phyloP scores from a whole-genome alignment of 2,797 vertebrate species.

The Chaetodon trifasciatus region DNA sequence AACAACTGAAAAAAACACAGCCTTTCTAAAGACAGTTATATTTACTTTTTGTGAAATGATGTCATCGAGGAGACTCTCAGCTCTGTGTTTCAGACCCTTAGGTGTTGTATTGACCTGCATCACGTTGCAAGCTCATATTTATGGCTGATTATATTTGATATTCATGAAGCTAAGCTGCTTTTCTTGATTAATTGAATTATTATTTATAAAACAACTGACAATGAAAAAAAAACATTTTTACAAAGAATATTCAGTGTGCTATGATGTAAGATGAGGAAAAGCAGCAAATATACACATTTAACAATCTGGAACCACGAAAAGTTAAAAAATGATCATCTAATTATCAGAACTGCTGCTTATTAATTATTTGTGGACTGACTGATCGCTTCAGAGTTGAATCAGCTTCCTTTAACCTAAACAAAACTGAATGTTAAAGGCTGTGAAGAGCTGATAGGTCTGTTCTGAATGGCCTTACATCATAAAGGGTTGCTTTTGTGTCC shows the following conservation, averaged over 20 bases:
- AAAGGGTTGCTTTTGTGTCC: constrained; percentile 32
- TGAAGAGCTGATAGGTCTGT: background rate
- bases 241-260: background rate
- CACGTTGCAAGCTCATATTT: background rate
- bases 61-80: background rate
- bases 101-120: constrained; percentile 20
- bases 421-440: background rate
- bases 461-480: background rate
- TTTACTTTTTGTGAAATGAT: background rate
- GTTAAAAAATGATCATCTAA: background rate
- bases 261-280: background rate
- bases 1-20: background rate
- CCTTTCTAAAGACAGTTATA: background rate
- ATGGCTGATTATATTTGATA: background rate
- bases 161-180: background rate
- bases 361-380: background rate
- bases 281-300: background rate
- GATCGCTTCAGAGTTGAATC: constrained; percentile 1
- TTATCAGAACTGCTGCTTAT: background rate
- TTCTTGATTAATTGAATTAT: background rate
- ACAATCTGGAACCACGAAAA: background rate
- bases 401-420: background rate
- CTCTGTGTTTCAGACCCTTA: background rate
- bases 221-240: background rate
- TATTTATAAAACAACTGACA: constrained; percentile 3